These are phyloP conservation scores for Volucella bombylans DNA, from an alignment of 2,888 invertebrate genomes.

Conservation along the genomic window DNA sequence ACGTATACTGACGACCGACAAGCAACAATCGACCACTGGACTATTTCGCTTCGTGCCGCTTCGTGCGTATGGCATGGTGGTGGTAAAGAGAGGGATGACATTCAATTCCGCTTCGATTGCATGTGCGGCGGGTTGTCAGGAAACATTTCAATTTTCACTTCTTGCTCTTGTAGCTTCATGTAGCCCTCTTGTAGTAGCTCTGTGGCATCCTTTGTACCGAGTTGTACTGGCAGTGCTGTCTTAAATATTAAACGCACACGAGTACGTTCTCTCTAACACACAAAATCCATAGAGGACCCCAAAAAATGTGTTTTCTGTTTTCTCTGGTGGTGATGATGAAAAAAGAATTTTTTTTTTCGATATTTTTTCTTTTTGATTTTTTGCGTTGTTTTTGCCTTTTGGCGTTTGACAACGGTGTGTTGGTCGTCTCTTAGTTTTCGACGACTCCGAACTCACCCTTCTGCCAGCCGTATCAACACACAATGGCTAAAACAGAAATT, in stretches of 20 bases:
- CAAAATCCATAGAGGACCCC: slow-evolving; percentile 66
- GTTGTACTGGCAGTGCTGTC: slow-evolving; percentile 53
- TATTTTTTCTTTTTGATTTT: slow-evolving; percentile 36
- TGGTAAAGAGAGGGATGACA: slow-evolving; percentile 30
- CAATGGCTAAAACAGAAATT: slow-evolving; percentile 48
- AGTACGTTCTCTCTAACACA: slow-evolving; percentile 29
- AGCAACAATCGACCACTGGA: slow-evolving; percentile 8
- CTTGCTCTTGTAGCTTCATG: slow-evolving; percentile 12
- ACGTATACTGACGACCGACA: neutral
- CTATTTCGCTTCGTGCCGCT: slow-evolving; percentile 29
- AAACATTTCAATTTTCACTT: slow-evolving; percentile 75
- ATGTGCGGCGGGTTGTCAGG: slow-evolving; percentile 67
- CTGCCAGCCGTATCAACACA: slow-evolving; percentile 32
- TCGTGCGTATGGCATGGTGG: slow-evolving; percentile 10
- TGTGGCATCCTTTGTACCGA: slow-evolving; percentile 24
- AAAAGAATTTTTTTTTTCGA: slow-evolving; percentile 42
- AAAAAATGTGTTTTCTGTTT: slow-evolving; percentile 38
- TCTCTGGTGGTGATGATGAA: slow-evolving; percentile 45
- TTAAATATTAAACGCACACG: slow-evolving; percentile 65
- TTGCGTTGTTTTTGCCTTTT: slow-evolving; percentile 51
- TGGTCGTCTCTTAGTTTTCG: slow-evolving; percentile 57
- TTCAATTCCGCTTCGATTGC: slow-evolving; percentile 68
- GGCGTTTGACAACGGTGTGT: slow-evolving; percentile 72
- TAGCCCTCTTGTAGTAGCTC: no score
- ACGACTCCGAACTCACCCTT: slow-evolving; percentile 67